Percentiles rank a stretch among this genome's conserved stretches.
These are phyloP conservation scores for Nothocercus julius DNA, from an alignment of 2,113 vertebrate species.

Conservation along the genomic window DNA sequence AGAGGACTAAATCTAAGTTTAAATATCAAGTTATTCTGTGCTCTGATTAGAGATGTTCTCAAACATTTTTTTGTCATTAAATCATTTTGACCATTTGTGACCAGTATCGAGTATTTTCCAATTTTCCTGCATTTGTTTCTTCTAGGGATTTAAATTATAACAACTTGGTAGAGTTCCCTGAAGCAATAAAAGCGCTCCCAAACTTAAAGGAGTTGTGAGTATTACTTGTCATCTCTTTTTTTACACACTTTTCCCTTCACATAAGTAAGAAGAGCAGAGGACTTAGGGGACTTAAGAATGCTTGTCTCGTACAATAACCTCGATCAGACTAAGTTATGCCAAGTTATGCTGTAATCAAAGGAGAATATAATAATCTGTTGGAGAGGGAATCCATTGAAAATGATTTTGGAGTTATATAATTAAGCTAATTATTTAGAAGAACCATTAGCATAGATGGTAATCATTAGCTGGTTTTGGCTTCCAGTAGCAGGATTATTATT, in stretches of 20 bases:
- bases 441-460: slow-evolving; percentile 27
- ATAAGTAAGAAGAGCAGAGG: background rate
- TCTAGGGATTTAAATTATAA: slow-evolving; percentile 97
- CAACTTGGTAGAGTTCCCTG: slow-evolving; percentile 90
- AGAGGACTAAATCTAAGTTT: background rate
- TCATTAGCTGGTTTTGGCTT: background rate
- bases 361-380: slow-evolving; percentile 1
- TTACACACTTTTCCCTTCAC: background rate
- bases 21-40: background rate
- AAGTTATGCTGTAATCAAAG: slow-evolving; percentile 20
- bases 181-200: slow-evolving; percentile 91
- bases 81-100: background rate
- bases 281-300: background rate
- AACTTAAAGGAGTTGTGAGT: slow-evolving; percentile 98
- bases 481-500: background rate
- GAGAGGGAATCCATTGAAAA: slow-evolving; percentile 27
- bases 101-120: background rate
- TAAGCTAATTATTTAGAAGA: slow-evolving; percentile 16
- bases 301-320: background rate
- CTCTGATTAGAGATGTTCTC: background rate
- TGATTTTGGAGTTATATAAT: background rate
- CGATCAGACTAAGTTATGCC: background rate
- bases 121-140: slow-evolving; percentile 12
- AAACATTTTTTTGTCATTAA: background rate
- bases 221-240: slow-evolving; percentile 23